phyloP scores from a whole-genome alignment of 2,113 vertebrate species.

The Microtus montanus region DNA sequence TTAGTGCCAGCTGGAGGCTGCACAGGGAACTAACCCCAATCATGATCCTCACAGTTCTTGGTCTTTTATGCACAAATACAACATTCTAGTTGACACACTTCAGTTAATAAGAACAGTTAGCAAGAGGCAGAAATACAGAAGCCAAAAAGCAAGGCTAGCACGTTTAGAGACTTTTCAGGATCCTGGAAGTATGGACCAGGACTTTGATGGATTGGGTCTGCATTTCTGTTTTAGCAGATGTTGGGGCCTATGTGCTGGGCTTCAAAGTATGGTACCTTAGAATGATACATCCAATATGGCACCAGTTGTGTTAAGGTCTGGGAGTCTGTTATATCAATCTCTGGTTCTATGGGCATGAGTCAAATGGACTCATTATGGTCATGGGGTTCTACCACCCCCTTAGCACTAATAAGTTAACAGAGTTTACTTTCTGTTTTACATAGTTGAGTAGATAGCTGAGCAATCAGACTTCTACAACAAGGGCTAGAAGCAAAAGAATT shows the following conservation, averaged over 20 bases:
- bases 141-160: neutral
- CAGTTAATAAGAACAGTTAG: neutral
- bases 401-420: neutral
- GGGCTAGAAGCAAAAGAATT: neutral
- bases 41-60: neutral
- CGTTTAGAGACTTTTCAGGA: neutral
- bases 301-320: neutral
- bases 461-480: neutral
- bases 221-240: neutral
- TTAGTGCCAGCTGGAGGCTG: neutral
- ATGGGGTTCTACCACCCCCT: neutral
- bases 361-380: neutral
- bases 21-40: neutral
- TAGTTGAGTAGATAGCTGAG: neutral
- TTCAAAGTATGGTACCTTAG: neutral
- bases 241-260: neutral
- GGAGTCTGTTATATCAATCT: no score
- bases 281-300: neutral
- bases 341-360: neutral
- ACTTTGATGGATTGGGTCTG: neutral
- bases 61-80: neutral
- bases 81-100: neutral
- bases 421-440: neutral
- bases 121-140: neutral
- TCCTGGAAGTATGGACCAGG: neutral